Base-by-base conservation (phyloP, 1,140 invertebrate genomes). In the Drosophila simulans region DNA sequence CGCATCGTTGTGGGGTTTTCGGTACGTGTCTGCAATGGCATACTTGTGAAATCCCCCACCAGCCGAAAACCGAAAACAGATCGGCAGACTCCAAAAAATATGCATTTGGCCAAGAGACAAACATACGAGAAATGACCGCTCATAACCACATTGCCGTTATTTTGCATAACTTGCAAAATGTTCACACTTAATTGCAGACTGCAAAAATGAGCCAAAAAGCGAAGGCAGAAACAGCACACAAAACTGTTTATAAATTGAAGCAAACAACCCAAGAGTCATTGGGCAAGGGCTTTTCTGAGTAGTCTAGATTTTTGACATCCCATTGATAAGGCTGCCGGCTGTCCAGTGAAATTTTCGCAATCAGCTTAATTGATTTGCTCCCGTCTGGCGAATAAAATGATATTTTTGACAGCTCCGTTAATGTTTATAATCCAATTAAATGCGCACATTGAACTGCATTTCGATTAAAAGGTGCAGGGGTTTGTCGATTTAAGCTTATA, bases 11-110 rank as follows among this genome's bases (percentile, higher is more conserved):
- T 34, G 25, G 45, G 57, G 54, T 54, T 34, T 49, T 57, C 13
- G 72, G 71, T 82, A 86, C 83, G 83, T 86, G 82, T 71, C 73
- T 71, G 63, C 39, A 48, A 46, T 54, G 77, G 74, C 73, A 85
- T 86, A 80, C 55, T 80, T 86, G 48, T 56, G 71, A 74, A 69
- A 66, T 69, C 43, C 37, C 49, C 64, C 12, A 17, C 62, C 49
- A 39, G 5, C 43, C 5, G 34, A 22, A 42, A 42, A 20, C 58
- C 25, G 35, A 59, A 56, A 65, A 48, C 63, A 79, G 54, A 83
- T 78, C 63, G 68, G 60, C 56, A 45, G 71, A 69, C 71, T 56
- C 79, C 62, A 35, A 57, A 40, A 8, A 53, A 76, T 69, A 62
- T 79, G 69, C 77, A 70, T 70, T 76, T 75, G 71, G 49, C 46